These are phyloP conservation scores for Psilopsiagon aurifrons DNA, from an alignment of 2,113 vertebrate genomes.

Conservation along the genomic window DNA sequence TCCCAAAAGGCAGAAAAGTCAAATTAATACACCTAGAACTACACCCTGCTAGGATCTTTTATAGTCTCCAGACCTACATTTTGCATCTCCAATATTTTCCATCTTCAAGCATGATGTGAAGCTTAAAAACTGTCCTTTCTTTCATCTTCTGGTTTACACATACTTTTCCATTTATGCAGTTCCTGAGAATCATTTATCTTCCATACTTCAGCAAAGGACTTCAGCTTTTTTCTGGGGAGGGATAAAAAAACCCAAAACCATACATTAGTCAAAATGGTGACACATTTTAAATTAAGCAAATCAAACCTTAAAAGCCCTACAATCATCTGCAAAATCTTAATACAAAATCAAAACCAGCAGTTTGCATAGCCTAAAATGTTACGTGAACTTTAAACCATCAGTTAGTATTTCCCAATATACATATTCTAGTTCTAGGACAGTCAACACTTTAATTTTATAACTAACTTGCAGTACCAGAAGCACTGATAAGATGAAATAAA, in stretches of 20 bases:
- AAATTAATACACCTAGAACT: background rate
- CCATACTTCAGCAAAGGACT: conserved; percentile 74
- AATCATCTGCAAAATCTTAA: background rate
- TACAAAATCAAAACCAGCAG: background rate
- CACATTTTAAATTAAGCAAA: background rate
- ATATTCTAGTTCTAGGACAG: background rate
- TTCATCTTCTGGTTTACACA: conserved; percentile 38
- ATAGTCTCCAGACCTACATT: background rate
- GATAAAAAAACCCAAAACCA: background rate
- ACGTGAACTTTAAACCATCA: background rate
- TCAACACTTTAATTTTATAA: background rate
- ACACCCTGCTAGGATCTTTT: background rate
- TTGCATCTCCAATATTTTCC: background rate
- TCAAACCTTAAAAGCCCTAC: background rate
- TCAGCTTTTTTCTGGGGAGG: conserved; percentile 64
- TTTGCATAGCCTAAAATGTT: background rate
- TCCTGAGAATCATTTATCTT: conserved; percentile 51
- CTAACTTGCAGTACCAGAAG: background rate
- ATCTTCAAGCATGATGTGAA: background rate
- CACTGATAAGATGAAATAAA: background rate
- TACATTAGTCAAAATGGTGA: background rate
- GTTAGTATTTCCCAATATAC: background rate
- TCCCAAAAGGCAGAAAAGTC: background rate
- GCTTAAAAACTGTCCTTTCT: conserved; percentile 42
- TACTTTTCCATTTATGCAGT: conserved; percentile 65